Percentiles rank a stretch among this genome's conserved stretches.
Conservation (phyloP, 92 coral and sea anemone genomes). For the Siderastrea radians region DNA sequence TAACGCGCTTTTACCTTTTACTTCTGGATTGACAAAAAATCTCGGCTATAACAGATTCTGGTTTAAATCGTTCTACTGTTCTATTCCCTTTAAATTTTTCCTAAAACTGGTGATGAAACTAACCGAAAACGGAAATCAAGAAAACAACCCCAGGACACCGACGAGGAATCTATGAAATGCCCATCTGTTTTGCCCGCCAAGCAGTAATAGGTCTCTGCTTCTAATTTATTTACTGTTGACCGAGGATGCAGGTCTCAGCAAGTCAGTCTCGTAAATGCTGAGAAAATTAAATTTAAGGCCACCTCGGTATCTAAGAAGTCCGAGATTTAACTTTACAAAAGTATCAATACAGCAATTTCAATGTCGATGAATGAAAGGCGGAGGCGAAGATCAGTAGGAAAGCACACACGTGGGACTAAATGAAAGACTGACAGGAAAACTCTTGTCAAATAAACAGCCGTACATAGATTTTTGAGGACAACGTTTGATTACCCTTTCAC, state of each 20-base stretch:
- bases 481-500: too few relatives aligned
- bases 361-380: background rate
- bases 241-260: background rate
- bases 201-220: background rate
- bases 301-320: background rate
- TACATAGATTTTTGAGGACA: too few relatives aligned
- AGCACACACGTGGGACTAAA: too few relatives aligned
- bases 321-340: background rate
- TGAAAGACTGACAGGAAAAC: too few relatives aligned
- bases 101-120: too few relatives aligned
- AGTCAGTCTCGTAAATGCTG: background rate
- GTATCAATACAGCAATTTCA: background rate
- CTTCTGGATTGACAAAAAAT: too few relatives aligned
- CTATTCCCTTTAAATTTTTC: too few relatives aligned
- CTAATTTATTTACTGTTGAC: slow-evolving; percentile 9
- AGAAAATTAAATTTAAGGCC: background rate
- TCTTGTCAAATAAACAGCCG: too few relatives aligned
- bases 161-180: background rate
- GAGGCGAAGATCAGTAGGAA: background rate
- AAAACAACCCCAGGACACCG: background rate
- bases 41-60: too few relatives aligned
- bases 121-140: background rate
- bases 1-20: too few relatives aligned
- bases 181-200: background rate
- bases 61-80: too few relatives aligned